Percentiles rank a stretch among this genome's conserved stretches.
Conservation (phyloP, 2,888 invertebrate species). For the Archips crataeganus region DNA sequence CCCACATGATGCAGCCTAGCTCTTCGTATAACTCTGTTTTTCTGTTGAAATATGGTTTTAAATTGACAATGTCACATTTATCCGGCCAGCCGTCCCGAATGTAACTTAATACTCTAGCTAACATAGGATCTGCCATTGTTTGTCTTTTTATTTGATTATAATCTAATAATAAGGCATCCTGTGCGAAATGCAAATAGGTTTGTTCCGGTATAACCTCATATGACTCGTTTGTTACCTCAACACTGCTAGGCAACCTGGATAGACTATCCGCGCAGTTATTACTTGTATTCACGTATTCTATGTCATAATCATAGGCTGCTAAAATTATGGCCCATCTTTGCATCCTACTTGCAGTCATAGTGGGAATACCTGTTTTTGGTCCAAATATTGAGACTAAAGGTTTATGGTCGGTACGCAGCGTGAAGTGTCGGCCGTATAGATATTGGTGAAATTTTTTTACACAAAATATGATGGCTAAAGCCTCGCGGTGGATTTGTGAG, state of each 20-base stretch:
- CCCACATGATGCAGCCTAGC: slow-evolving; percentile 44
- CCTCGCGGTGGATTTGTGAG: too few relatives aligned
- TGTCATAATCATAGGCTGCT: slow-evolving; percentile 11
- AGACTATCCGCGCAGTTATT: too few relatives aligned
- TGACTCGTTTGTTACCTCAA: neutral
- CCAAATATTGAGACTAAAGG: slow-evolving; percentile 22
- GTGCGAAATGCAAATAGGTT: slow-evolving; percentile 40
- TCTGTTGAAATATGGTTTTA: slow-evolving; percentile 44
- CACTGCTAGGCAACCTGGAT: neutral
- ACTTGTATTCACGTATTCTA: slow-evolving; percentile 15
- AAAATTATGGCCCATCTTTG: slow-evolving; percentile 34
- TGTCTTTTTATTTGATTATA: slow-evolving; percentile 33
- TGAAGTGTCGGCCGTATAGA: slow-evolving; percentile 16
- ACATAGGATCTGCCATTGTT: slow-evolving; percentile 38
- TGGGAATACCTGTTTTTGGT: slow-evolving; percentile 8
- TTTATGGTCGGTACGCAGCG: slow-evolving; percentile 6
- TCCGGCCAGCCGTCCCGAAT: slow-evolving; percentile 46
- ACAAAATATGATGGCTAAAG: slow-evolving; percentile 8
- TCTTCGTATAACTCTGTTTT: slow-evolving; percentile 38
- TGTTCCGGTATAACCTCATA: slow-evolving; percentile 38
- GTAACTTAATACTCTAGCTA: slow-evolving; percentile 43
- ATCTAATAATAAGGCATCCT: slow-evolving; percentile 41
- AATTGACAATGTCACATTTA: slow-evolving; percentile 14
- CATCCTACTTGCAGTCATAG: slow-evolving; percentile 18
- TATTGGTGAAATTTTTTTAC: slow-evolving; percentile 26